Percentiles rank a stretch among this genome's conserved stretches.
These are phyloP conservation scores for Vespertilio murinus DNA, from an alignment of 2,797 vertebrate species.

Conservation along the genomic window DNA sequence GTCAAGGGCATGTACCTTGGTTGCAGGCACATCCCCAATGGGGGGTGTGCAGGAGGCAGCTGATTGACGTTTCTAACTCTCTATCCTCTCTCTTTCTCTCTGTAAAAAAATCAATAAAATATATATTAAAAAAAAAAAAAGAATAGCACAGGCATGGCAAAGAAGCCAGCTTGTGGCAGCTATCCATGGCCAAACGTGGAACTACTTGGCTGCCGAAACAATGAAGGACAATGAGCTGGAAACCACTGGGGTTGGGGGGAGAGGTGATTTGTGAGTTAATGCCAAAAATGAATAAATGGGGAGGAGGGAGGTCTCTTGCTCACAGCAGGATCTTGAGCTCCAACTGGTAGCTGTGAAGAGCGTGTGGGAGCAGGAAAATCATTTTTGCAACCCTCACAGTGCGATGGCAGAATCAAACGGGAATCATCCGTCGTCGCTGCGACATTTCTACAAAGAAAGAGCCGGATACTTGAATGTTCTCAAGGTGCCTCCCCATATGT, in stretches of 20 bases:
- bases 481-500: neutral
- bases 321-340: neutral
- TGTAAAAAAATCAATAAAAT: too few relatives aligned
- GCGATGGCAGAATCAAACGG: neutral
- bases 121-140: too few relatives aligned
- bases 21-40: too few relatives aligned
- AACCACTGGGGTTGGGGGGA: neutral
- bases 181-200: neutral
- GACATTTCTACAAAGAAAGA: neutral
- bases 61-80: too few relatives aligned
- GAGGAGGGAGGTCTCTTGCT: neutral
- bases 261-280: neutral
- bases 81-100: too few relatives aligned
- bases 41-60: too few relatives aligned
- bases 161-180: neutral
- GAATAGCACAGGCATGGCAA: neutral
- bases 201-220: neutral
- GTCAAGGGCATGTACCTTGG: too few relatives aligned
- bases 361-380: neutral
- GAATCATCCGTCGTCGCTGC: neutral
- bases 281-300: neutral
- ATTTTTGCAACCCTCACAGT: neutral
- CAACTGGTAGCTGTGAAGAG: neutral
- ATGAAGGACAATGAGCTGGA: neutral
- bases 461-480: neutral